Base-by-base conservation (phyloP, 2,888 invertebrate genomes). In the Pyrrhia umbra region DNA sequence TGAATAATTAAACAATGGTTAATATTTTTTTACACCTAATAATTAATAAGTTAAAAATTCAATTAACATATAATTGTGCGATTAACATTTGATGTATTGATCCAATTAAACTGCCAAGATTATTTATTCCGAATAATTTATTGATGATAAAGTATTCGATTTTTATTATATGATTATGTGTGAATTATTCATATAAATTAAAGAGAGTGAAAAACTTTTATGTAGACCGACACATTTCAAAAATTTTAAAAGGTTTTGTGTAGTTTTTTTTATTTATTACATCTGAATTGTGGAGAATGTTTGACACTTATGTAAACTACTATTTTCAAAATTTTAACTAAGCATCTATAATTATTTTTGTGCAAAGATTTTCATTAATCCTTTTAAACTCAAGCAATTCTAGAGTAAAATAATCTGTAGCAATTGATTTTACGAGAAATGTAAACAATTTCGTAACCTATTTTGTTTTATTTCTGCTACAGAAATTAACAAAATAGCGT, bases 31-130 rank as follows among this genome's bases (percentile, higher is more conserved):
- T 34, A 60, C 47, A 20, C 27, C 47, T 45, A 45, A 60, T 21
- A 47, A 51, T 63, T 45, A 25, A 23, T 34, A 56, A 60, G 20
- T 61, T 30, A 54, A 50, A 55, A 47, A 75, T 57, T 45, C 40
- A 16, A 64, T 79, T 66, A 63, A 15, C 61, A 68, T 72, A 40
- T 69, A 78, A 79, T 79, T 69, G 60, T 16, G 42, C 56, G 56
- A 67, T 73, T 54, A 61, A 16, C 37, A 39, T 47, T 55, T 49
- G 20, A 79, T 64, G 30, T 66, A 68, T 70, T 51, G 46, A 18
- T 60, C 27, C 34, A 56, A 71, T 75, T 68, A 67, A n/a, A 45
- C 10, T 21, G 45, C 45, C 55, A 56, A 47, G 20, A 59, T 68
- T 59, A 68, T 47, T 57, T 62, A 55, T 54, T 57, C 27, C 1